Conservation (phyloP, 92 coral and sea anemone genomes). For the Bergia puertoricense region DNA sequence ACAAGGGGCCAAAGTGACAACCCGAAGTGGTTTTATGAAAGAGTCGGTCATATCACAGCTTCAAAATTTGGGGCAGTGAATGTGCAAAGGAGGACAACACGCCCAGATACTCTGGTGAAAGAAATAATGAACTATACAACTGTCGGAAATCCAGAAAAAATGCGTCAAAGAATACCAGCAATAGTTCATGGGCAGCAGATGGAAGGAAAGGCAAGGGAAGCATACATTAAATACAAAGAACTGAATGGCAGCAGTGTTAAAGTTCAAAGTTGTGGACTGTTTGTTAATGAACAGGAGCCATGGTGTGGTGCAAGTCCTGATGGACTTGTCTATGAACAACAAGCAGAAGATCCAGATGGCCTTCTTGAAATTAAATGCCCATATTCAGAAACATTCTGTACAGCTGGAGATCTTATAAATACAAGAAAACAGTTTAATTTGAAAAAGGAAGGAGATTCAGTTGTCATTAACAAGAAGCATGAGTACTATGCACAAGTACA, state of each 20-base stretch:
- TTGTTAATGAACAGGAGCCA: slow-evolving; percentile 43
- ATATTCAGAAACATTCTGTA: slow-evolving; percentile 29
- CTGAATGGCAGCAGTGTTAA: slow-evolving; percentile 30
- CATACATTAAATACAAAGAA: slow-evolving; percentile 25
- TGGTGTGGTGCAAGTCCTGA: slow-evolving; percentile 55
- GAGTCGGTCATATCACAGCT: slow-evolving; percentile 49
- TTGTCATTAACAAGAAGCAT: slow-evolving; percentile 31
- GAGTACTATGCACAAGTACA: slow-evolving; percentile 22
- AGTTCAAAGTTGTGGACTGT: slow-evolving; percentile 43
- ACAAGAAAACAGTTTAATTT: slow-evolving; percentile 40
- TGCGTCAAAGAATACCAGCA: slow-evolving; percentile 22
- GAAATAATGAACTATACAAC: slow-evolving; percentile 41
- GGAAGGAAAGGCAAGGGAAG: too few species aligned
- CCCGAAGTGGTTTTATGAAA: slow-evolving; percentile 42
- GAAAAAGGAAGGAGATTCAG: slow-evolving; percentile 26
- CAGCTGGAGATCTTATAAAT: slow-evolving; percentile 32
- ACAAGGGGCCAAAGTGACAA: slow-evolving; percentile 47
- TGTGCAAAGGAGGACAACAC: slow-evolving; percentile 43
- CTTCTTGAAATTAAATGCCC: slow-evolving; percentile 45
- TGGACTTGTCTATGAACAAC: slow-evolving; percentile 44
- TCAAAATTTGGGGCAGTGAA: slow-evolving; percentile 44
- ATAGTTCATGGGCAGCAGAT: not conserved
- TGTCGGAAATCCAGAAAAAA: slow-evolving; percentile 5
- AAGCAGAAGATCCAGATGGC: slow-evolving; percentile 25
- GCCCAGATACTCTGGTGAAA: slow-evolving; percentile 42